These are phyloP conservation scores for Rhyacichthys aspro DNA, from an alignment of 2,797 vertebrate species.

Conservation along the genomic window DNA sequence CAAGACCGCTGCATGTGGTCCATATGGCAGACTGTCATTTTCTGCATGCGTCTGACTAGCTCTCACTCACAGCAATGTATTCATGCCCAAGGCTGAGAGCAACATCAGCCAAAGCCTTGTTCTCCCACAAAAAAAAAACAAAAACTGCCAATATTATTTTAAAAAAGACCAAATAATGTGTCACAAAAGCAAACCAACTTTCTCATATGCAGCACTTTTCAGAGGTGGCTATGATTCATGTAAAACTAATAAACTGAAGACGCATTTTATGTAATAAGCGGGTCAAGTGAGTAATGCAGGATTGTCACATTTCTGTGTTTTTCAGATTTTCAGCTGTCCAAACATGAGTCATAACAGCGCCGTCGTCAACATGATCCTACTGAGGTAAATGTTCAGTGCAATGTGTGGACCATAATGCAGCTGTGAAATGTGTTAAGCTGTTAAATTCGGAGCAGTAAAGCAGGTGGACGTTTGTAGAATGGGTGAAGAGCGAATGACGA, in stretches of 20 bases:
- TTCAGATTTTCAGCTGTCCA: not conserved
- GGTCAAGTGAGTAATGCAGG: constrained; percentile 6
- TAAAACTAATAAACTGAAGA: not conserved
- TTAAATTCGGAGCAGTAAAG: not conserved
- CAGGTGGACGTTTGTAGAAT: not conserved
- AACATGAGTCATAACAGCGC: not conserved
- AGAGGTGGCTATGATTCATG: not conserved
- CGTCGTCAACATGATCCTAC: not conserved
- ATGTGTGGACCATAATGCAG: not conserved
- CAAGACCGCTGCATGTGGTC: constrained; percentile 55
- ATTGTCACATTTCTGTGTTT: constrained; percentile 3
- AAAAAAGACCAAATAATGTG: not conserved
- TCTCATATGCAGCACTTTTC: not conserved
- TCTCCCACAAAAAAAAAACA: not conserved
- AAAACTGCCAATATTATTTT: not conserved
- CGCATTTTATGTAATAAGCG: constrained; percentile 11
- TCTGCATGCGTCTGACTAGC: constrained; percentile 38
- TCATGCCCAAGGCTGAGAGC: not conserved
- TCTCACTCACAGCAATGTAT: not conserved
- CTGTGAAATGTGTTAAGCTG: not conserved
- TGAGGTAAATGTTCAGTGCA: not conserved
- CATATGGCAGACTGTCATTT: constrained; percentile 65
- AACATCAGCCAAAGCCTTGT: constrained; percentile 13
- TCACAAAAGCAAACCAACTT: not conserved
- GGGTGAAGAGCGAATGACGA: not conserved